phyloP scores from a whole-genome alignment of 1,140 invertebrate genomes.

The Dolichoris vasculosae region DNA sequence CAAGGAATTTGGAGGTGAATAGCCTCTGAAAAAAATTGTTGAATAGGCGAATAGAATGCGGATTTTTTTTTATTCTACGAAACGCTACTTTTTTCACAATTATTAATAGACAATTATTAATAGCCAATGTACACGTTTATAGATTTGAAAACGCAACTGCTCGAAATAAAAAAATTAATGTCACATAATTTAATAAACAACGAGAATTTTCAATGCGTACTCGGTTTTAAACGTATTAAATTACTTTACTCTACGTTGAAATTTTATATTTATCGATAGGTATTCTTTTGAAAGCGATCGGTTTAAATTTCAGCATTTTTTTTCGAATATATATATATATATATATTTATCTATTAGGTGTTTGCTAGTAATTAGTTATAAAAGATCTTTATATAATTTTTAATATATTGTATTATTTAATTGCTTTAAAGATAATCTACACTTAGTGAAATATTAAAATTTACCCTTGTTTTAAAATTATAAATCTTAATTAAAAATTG shows the following conservation, averaged over 20 bases:
- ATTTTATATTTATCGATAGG: neutral
- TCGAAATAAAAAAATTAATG: neutral
- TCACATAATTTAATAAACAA: neutral
- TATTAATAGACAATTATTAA: neutral
- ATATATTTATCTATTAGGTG: neutral
- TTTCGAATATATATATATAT: too few relatives aligned
- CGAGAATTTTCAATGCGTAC: neutral
- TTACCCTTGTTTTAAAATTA: neutral
- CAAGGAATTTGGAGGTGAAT: neutral
- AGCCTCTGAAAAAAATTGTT: neutral
- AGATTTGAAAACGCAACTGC: neutral
- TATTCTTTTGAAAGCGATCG: neutral
- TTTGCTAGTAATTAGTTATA: neutral
- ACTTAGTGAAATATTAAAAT: neutral
- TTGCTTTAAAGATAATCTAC: neutral
- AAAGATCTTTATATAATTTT: neutral
- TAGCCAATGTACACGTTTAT: neutral
- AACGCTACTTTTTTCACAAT: neutral
- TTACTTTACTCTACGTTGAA: neutral
- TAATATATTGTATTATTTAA: conserved; percentile 6
- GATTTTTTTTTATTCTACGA: neutral
- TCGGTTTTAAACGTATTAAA: neutral
- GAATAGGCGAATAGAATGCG: neutral
- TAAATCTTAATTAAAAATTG: neutral
- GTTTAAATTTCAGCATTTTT: neutral